Base-by-base conservation (phyloP, 2,888 invertebrate genomes). In the Druceiella hillmani region DNA sequence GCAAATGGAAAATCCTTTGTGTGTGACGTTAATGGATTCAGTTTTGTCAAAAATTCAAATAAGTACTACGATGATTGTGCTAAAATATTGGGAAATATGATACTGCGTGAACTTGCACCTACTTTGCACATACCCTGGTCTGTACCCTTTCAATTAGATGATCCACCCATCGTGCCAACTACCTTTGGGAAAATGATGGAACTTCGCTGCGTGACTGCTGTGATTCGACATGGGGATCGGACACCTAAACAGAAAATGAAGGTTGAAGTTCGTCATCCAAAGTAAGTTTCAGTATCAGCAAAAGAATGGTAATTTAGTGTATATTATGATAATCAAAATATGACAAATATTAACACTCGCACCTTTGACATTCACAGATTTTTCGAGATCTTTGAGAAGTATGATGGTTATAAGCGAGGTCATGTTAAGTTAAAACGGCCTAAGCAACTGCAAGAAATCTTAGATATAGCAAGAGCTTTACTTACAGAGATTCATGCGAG, bases 241-340 rank as follows among this genome's bases (percentile, higher is more conserved):
- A 99, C 99, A 9, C 99, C 99, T 0, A 99, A 99, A 61, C 99
- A 99, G 70, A 99, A 99, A 71, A 99, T 99, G 98, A 99, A 99
- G 66, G 97, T 98, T 49, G 97, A 97, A 76, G 97, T 97, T 9
- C 77, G 94, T 34, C 94, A 97, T 76, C 88, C 87, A 3, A 91
- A 92, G 88, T 90, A 64, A 62, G 71, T 59, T 41, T 17, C 7
- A 15, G 4, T 11, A 9, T 24, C 12, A 4, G n/a, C 10, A 9
- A 11, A 3, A n/a, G 11, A 17, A 4, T 28, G 9, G 24, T 30
- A 10, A 4, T 29, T 11, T 41, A 11, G 13, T 4, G 12, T 17
- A 5, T 12, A 2, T 33, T 15, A n/a, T 17, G 14, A 17, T 28
- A 7, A 4, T 20, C 17, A n/a, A 14, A 29, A 33, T 33, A 12